Evolutionary conservation across 2,888 invertebrate species (phyloP).

Genomic region (Poecilobothrus nobilitatus): DNA sequence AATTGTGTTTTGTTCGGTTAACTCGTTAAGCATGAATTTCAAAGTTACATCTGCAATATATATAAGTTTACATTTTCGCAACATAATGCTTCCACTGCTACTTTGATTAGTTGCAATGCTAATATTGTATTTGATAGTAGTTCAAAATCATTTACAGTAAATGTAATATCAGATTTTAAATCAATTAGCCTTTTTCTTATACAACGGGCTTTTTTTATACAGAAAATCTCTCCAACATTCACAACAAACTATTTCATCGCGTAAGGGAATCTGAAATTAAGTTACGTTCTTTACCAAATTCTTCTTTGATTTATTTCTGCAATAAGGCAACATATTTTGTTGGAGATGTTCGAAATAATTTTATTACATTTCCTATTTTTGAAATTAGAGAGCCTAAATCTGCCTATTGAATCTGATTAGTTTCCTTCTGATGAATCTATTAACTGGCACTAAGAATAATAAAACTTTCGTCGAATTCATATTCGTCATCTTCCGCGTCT

Average conservation of each 20-base stretch:
- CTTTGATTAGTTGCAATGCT: no score
- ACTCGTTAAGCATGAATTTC: no score
- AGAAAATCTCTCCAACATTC: conserved; percentile 2
- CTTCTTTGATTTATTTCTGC: conserved; percentile 17
- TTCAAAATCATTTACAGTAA: no score
- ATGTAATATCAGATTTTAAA: no score
- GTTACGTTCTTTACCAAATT: conserved; percentile 18
- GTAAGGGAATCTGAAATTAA: conserved; percentile 20
- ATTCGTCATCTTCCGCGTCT: not conserved
- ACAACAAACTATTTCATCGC: conserved; percentile 19
- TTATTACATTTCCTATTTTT: not conserved
- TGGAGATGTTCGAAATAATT: conserved; percentile 10
- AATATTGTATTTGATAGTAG: no score
- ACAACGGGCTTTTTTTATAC: not conserved
- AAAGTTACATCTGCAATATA: no score
- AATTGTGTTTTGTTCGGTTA: no score
- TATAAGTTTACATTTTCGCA: no score
- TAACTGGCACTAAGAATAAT: not conserved
- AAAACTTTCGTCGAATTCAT: not conserved
- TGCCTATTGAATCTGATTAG: not conserved
- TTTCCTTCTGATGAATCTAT: not conserved
- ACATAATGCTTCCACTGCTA: no score
- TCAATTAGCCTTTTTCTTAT: no score
- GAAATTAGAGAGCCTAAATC: not conserved
- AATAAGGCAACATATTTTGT: conserved; percentile 15